Conservation (phyloP, 1,140 invertebrate genomes). For the Phymastichus coffea region DNA sequence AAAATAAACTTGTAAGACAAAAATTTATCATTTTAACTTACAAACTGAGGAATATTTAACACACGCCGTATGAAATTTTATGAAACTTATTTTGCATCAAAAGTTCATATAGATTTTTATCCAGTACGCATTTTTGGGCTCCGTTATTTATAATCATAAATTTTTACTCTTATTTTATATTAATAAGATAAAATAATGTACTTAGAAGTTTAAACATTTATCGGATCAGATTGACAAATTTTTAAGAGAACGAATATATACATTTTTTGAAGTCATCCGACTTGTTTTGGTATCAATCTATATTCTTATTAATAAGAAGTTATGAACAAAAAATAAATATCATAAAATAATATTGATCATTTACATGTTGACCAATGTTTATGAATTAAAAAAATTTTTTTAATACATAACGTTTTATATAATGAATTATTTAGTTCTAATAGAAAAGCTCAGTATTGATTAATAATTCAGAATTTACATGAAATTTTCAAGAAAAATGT, state of each 20-base stretch:
- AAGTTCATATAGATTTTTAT: neutral
- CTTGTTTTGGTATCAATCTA: neutral
- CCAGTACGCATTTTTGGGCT: slow-evolving; percentile 3
- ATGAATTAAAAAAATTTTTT: no score
- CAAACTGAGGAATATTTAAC: neutral
- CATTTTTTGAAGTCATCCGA: no score
- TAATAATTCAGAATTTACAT: slow-evolving; percentile 4
- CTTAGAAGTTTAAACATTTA: neutral
- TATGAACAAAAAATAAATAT: slow-evolving; percentile 11
- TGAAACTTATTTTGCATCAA: neutral
- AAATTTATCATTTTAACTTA: slow-evolving; percentile 4
- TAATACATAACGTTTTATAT: neutral
- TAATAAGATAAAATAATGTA: neutral
- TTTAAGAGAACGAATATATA: slow-evolving; percentile 4
- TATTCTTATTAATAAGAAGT: neutral
- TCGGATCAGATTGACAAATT: neutral
- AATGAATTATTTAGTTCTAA: no score
- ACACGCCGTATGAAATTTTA: neutral
- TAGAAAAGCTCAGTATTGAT: slow-evolving; percentile 12
- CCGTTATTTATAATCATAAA: slow-evolving; percentile 3
- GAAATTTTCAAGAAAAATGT: slow-evolving; percentile 2
- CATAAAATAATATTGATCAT: neutral
- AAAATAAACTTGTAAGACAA: neutral
- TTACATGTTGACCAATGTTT: slow-evolving; percentile 9
- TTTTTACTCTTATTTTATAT: neutral